Base-by-base conservation (phyloP, 2,888 invertebrate genomes). In the Heliconius charithonia region DNA sequence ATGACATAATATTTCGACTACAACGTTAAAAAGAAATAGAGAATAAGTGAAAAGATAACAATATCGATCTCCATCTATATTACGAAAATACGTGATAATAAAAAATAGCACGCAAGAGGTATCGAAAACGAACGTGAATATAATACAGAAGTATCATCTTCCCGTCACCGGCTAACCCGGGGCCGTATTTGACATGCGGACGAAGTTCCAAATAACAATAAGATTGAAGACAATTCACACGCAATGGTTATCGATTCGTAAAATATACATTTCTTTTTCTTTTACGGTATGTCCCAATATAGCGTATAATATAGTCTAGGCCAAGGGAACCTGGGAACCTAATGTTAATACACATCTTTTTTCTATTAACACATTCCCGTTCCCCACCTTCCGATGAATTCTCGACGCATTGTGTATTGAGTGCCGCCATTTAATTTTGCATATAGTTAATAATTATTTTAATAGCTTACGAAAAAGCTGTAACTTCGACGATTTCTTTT, bases 211-310 rank as follows among this genome's bases (percentile, higher is more conserved):
- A 32, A 29, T 6, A 67, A 67, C 67, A 67, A 67, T 67, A 41
- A 72, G 56, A 56, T n/a, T 72, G n/a, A 56, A 59, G 71, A 12
- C 25, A 32, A 56, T 56, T 56, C n/a, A 29, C 71, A 72, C 71
- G 56, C 71, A 72, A 56, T 72, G 71, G 56, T 22, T n/a, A 59
- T 72, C 32, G 71, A 72, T 72, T 27, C 6, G 6, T 29, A 32
- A 72, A n/a, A 29, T 66, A 27, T 70, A 19, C n/a, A 25, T 70
- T 45, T 27, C 10, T 6, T 51, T 51, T 51, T 19, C 51, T 19
- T 69, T 19, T 13, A 25, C 59, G 56, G n/a, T 59, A 10, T 59
- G 2, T 56, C 6, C 22, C 6, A 7, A 45, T 45, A 45, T 45
- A 45, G 45, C 45, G 16, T n/a, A n/a, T n/a, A n/a, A n/a, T n/a